Base-by-base conservation (phyloP, 2,888 invertebrate genomes). In the Platycheirus rosarum region DNA sequence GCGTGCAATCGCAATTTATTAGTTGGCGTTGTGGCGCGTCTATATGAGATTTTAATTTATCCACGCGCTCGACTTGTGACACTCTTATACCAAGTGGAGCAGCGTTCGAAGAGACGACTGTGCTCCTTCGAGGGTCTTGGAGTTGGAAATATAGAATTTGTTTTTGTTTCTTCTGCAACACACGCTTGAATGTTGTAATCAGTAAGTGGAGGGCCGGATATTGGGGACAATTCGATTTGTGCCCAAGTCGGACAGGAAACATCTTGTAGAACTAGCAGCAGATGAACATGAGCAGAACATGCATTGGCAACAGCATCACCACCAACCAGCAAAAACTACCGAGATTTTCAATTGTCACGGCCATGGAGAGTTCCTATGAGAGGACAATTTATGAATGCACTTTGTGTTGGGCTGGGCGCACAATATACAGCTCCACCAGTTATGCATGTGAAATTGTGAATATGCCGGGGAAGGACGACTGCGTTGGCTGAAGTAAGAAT, bases 181-280 rank as follows among this genome's bases (percentile, higher is more conserved):
- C 62, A 82, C 60, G 71, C 77, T 66, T 77, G 60, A 49, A 82
- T 76, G 80, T 82, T 82, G 80, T 77, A 82, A 82, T 82, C 77
- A 82, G 77, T 77, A 62, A 69, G 79, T 75, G 37, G 60, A 55
- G 68, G 84, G 82, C 86, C 87, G 87, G 86, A 87, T 89, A 89
- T 90, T 89, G 89, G 87, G 88, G 88, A 89, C 88, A 88, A 89
- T 89, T 89, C 90, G 88, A 89, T 89, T 88, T 87, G 88, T 82
- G 82, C 77, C 55, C 63, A 53, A 70, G 40, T 77, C 55, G 87
- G 90, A 90, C 90, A 89, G 90, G 89, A 89, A 89, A 89, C 89
- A 90, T 89, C 88, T 88, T 90, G 89, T 89, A 88, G 88, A 89
- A 90, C 90, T 86, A 84, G 84, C 78, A 77, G 62, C 77, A 82